Evolutionary conservation across 1,140 invertebrate genomes (phyloP), one percentile per base, ranked within the genome.

Genomic region (Vanessa atalanta): DNA sequence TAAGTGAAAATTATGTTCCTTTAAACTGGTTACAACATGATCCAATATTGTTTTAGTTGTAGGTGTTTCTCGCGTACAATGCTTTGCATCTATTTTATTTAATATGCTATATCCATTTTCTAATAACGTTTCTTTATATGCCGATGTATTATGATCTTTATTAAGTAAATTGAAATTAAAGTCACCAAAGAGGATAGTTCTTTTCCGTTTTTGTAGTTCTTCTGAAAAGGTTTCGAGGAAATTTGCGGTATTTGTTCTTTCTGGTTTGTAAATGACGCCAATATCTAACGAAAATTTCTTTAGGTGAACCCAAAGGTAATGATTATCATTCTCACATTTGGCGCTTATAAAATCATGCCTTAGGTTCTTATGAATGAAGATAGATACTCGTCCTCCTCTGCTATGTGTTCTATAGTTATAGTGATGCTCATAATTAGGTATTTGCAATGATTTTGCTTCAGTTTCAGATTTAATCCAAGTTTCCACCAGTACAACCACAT

Each of bases 41-140:
- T 78, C 73, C 61, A 78, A 47, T 13, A 72, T 69, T 43, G 69
- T 72, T 57, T 65, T 66, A 47, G 69, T 75, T 47, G n/a, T 75
- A 23, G 48, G 37, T n/a, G 72, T 72, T 43, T 73, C 67, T 70
- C 73, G 67, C 47, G 77, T 79, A 20, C 70, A 72, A 57, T 75
- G 51, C n/a, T 57, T 70, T 70, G 47, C 53, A 50, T 70, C 43
- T 63, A 79, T 70, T 79, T 73, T 72, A 66, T 79, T 79, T 48
- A 79, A 51, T 47, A 79, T 55, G 31, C 14, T 65, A 50, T 65
- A 73, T 47, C 71, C 70, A 48, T 65, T 67, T 76, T 76, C 77
- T 57, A 69, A 61, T 51, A 70, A 26, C 37, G 55, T 65, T 37
- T 70, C 47, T 47, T 72, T 73, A 70, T 78, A 75, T 47, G 64